Conservation (phyloP, 2,888 invertebrate species). For the Tricholauxania praeusta region DNA sequence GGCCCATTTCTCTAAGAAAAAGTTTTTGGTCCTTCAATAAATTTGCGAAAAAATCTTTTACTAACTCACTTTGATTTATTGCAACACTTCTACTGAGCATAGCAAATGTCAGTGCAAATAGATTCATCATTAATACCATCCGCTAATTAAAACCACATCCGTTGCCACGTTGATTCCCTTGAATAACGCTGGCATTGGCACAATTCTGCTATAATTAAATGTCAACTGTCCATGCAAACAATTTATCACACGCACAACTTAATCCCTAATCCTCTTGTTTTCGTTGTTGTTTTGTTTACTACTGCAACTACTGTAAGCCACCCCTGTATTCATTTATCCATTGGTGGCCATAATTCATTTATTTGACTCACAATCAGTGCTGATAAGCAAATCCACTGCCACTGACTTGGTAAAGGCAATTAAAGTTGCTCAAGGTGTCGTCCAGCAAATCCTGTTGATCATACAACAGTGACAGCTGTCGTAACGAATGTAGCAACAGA, state of each 20-base stretch:
- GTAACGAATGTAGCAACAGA: background rate
- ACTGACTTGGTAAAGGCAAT: constrained; percentile 40
- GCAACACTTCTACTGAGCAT: background rate
- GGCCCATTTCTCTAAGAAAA: too few species aligned
- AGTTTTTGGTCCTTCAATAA: too few species aligned
- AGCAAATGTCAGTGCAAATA: constrained; percentile 4
- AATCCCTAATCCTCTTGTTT: background rate
- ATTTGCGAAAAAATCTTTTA: too few species aligned
- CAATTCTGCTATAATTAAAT: constrained; percentile 14
- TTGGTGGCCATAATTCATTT: constrained; percentile 49
- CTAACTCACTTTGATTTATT: background rate
- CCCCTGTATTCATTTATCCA: background rate
- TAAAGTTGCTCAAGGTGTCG: constrained; percentile 39
- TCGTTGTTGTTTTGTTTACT: background rate
- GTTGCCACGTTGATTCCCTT: background rate
- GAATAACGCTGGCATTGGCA: background rate
- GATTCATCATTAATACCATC: constrained; percentile 4
- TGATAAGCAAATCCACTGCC: constrained; percentile 27
- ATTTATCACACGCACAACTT: constrained; percentile 26
- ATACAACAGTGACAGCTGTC: constrained; percentile 38
- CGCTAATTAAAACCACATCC: constrained; percentile 20
- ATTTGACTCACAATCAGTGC: constrained; percentile 39
- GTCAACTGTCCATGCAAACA: constrained; percentile 27
- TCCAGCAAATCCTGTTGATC: constrained; percentile 38
- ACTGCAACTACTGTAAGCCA: background rate